Evolutionary conservation across 1,140 invertebrate species (phyloP).

Genomic region (Macrotrachela quadricornifera): DNA sequence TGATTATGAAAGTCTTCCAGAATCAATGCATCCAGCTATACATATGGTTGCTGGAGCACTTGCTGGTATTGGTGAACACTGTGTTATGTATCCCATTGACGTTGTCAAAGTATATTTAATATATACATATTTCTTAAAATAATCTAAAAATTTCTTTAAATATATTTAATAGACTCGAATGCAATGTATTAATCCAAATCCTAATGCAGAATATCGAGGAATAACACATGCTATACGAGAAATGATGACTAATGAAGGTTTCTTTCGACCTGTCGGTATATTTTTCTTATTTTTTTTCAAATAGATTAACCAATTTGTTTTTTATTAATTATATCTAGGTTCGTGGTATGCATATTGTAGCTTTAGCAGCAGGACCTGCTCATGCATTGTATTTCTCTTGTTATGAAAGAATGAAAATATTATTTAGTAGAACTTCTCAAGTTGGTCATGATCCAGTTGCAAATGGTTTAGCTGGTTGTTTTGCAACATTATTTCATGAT

Average conservation of each 20-base stretch:
- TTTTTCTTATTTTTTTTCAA: no score
- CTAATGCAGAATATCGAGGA: constrained; percentile 35
- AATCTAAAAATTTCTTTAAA: constrained; percentile 33
- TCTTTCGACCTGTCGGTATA: constrained; percentile 44
- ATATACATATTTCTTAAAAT: background rate
- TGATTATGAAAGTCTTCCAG: constrained; percentile 7
- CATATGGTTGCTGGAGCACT: constrained; percentile 89
- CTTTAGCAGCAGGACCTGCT: constrained; percentile 83
- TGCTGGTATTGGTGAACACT: constrained; percentile 91
- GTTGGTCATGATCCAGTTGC: constrained; percentile 44
- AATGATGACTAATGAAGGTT: constrained; percentile 71
- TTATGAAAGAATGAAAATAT: constrained; percentile 77
- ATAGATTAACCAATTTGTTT: no score
- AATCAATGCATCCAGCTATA: constrained; percentile 28
- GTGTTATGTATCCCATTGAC: constrained; percentile 90
- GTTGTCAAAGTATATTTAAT: constrained; percentile 56
- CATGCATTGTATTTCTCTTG: constrained; percentile 97
- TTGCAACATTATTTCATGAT: constrained; percentile 81
- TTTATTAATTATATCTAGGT: constrained; percentile 20
- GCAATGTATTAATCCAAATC: constrained; percentile 17
- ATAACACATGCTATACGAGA: constrained; percentile 53
- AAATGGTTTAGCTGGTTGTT: constrained; percentile 40
- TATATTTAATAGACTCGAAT: constrained; percentile 55
- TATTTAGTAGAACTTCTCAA: constrained; percentile 35
- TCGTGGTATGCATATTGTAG: constrained; percentile 72